Percentiles rank a stretch among this genome's conserved stretches.
These are phyloP conservation scores for Leptoteleia sp. DNA, from an alignment of 1,140 invertebrate genomes.

Conservation along the genomic window DNA sequence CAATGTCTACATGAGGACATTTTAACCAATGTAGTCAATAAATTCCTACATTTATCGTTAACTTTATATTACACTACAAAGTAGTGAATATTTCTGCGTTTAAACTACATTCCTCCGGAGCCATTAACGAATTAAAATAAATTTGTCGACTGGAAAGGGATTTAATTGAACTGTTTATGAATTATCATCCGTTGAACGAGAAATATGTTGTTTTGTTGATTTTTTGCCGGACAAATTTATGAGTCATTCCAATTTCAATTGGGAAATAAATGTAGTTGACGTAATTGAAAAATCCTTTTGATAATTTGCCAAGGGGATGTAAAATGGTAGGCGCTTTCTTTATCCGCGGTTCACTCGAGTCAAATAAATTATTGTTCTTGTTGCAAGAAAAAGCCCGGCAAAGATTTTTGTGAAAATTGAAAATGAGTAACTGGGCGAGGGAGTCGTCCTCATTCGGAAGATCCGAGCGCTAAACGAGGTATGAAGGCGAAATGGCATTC, in stretches of 20 bases:
- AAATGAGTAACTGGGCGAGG: slow-evolving; percentile 44
- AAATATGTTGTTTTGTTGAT: slow-evolving; percentile 24
- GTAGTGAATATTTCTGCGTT: too few species aligned
- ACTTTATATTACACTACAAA: too few species aligned
- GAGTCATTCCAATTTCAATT: slow-evolving; percentile 13
- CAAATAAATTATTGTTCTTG: slow-evolving; percentile 63
- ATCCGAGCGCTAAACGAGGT: slow-evolving; percentile 43
- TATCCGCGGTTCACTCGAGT: slow-evolving; percentile 44
- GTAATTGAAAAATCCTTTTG: slow-evolving; percentile 64
- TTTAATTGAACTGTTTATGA: too few species aligned
- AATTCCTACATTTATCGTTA: too few species aligned
- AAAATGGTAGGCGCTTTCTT: slow-evolving; percentile 38
- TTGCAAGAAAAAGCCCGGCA: slow-evolving; percentile 37
- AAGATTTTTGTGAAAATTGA: slow-evolving; percentile 53
- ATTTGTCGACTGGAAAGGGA: too few species aligned
- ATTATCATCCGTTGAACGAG: too few species aligned
- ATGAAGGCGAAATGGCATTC: slow-evolving; percentile 52
- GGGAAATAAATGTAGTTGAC: slow-evolving; percentile 56
- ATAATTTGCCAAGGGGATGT: slow-evolving; percentile 60
- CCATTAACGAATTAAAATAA: too few species aligned
- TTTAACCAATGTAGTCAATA: too few species aligned
- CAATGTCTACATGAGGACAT: too few species aligned
- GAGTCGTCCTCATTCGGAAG: slow-evolving; percentile 25
- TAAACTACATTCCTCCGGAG: too few species aligned
- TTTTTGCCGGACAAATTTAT: slow-evolving; percentile 4